These are phyloP conservation scores for Rana temporaria DNA, from an alignment of 2,113 vertebrate species.

Conservation along the genomic window DNA sequence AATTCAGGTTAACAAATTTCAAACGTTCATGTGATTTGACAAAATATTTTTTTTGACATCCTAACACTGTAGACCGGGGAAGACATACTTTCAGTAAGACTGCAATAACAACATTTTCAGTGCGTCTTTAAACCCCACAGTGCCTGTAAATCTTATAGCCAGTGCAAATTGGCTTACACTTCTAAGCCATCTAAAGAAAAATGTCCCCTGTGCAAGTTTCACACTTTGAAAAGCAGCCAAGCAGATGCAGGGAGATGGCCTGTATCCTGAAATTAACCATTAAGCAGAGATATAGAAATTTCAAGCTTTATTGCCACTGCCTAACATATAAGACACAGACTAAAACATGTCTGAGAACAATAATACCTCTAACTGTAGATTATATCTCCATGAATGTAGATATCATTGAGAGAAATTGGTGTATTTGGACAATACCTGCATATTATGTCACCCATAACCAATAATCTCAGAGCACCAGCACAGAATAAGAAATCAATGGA, in stretches of 20 bases:
- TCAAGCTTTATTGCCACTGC: background rate
- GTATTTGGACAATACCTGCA: too few relatives aligned
- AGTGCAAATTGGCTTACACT: constrained; percentile 50
- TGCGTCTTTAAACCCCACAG: constrained; percentile 39
- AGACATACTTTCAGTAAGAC: constrained; percentile 39
- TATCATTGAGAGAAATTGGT: too few relatives aligned
- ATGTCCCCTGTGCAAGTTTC: constrained; percentile 37
- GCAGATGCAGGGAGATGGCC: background rate
- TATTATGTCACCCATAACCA: too few relatives aligned
- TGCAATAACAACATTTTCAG: constrained; percentile 39
- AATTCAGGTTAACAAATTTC: constrained; percentile 10
- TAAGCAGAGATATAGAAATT: constrained; percentile 28
- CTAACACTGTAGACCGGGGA: constrained; percentile 20
- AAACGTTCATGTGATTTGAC: constrained; percentile 19
- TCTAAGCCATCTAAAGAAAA: constrained; percentile 34
- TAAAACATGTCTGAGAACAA: too few relatives aligned
- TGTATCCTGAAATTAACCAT: constrained; percentile 29
- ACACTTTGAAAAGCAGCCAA: constrained; percentile 35
- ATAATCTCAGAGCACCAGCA: too few relatives aligned
- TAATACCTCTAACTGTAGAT: too few relatives aligned
- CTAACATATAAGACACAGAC: too few relatives aligned
- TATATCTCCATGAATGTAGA: too few relatives aligned
- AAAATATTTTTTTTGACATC: constrained; percentile 20
- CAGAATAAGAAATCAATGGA: too few relatives aligned
- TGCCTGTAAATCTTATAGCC: constrained; percentile 38